Conservation (phyloP, 2,797 vertebrate species). For the Euthynnus affinis region DNA sequence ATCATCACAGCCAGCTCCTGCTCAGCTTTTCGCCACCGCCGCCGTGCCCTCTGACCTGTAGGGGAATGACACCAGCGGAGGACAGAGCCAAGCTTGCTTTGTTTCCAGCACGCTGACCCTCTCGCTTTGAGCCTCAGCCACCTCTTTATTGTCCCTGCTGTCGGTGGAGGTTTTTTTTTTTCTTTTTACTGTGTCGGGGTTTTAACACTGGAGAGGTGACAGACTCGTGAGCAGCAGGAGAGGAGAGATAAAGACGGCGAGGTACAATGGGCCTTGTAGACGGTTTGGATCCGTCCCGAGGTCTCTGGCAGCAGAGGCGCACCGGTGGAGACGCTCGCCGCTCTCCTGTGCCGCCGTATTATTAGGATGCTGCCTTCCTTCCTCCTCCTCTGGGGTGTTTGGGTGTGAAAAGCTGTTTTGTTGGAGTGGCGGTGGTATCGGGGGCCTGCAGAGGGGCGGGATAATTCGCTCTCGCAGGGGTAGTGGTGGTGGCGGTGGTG, state of each 20-base stretch:
- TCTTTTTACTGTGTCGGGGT: conserved; percentile 17
- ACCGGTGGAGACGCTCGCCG: conserved; percentile 17
- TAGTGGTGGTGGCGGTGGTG: too few species aligned
- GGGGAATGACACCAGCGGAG: conserved; percentile 32
- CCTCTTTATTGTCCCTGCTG: conserved; percentile 12
- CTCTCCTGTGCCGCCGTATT: conserved; percentile 40
- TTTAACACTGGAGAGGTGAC: conserved; percentile 35
- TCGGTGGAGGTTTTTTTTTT: conserved; percentile 4
- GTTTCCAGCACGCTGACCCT: conserved; percentile 62
- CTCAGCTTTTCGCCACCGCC: conserved; percentile 18
- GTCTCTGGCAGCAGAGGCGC: conserved; percentile 27
- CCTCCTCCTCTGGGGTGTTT: conserved; percentile 66
- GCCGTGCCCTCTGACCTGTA: conserved; percentile 39
- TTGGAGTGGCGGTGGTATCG: conserved; percentile 60
- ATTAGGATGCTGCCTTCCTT: conserved; percentile 44
- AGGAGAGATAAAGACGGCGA: conserved; percentile 57
- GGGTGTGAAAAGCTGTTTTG: conserved; percentile 73
- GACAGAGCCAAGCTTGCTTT: conserved; percentile 67
- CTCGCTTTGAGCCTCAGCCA: conserved; percentile 12
- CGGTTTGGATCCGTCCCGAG: conserved; percentile 39
- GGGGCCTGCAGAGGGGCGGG: conserved; percentile 54
- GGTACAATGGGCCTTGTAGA: conserved; percentile 6
- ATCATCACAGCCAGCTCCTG: conserved; percentile 45
- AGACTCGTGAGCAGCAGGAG: conserved; percentile 60
- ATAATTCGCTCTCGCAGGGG: conserved; percentile 59